These are phyloP conservation scores for Stomatorhinus ivindoensis DNA, from an alignment of 2,113 vertebrate species.

Conservation along the genomic window DNA sequence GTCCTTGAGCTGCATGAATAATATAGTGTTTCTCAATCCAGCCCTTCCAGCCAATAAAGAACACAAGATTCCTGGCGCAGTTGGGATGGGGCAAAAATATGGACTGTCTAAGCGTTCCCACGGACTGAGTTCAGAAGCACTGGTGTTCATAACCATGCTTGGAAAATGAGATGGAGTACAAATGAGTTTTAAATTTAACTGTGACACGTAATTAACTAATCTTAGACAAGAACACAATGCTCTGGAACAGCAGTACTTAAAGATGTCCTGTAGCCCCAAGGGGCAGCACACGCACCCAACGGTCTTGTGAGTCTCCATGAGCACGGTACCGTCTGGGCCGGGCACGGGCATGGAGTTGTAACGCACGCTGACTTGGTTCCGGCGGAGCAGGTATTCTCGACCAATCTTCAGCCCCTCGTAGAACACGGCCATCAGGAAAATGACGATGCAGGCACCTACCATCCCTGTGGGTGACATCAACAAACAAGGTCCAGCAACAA, in stretches of 20 bases:
- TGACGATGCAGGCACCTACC: slow-evolving; percentile 83
- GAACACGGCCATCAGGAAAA: slow-evolving; percentile 84
- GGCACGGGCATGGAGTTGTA: slow-evolving; percentile 98
- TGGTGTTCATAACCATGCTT: not conserved
- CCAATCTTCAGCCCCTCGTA: slow-evolving; percentile 96
- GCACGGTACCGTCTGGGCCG: slow-evolving; percentile 80
- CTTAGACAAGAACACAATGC: not conserved
- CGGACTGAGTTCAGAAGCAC: not conserved
- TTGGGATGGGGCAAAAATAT: not conserved
- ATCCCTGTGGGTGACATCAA: slow-evolving; percentile 67
- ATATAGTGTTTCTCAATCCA: not conserved
- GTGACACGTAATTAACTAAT: not conserved
- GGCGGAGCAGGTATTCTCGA: slow-evolving; percentile 79
- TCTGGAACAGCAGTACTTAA: not conserved
- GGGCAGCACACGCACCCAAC: slow-evolving; percentile 73
- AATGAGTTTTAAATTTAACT: not conserved
- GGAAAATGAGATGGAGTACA: not conserved
- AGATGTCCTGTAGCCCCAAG: not conserved
- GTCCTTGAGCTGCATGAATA: not conserved
- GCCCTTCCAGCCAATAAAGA: not conserved
- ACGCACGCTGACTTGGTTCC: slow-evolving; percentile 93
- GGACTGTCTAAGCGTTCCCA: not conserved
- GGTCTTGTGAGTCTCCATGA: slow-evolving; percentile 98
- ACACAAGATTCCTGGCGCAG: not conserved
- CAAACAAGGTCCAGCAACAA: not conserved